phyloP scores from a whole-genome alignment of 2,797 vertebrate genomes.

The Novumbra hubbsi region DNA sequence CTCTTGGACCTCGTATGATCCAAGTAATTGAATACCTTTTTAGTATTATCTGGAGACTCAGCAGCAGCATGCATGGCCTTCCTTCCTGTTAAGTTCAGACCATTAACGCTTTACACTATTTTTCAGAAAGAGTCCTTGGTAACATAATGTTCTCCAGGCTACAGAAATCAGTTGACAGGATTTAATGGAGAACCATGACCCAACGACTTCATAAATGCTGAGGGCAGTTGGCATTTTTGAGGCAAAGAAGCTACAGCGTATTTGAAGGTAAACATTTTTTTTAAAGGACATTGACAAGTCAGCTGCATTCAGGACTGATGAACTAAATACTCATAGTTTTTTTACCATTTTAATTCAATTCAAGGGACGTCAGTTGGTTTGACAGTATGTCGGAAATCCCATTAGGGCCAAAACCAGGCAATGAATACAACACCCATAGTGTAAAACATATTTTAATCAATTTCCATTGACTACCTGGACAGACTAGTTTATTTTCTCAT shows the following conservation, averaged over 20 bases:
- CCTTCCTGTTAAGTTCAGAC: neutral
- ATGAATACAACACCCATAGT: neutral
- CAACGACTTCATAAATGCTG: neutral
- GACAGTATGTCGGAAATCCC: neutral
- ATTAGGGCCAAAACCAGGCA: neutral
- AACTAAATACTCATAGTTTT: neutral
- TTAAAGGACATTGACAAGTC: neutral
- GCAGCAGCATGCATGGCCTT: neutral
- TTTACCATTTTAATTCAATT: neutral
- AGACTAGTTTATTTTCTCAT: neutral
- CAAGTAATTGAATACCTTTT: too few species aligned
- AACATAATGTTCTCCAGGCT: neutral
- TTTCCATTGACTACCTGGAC: neutral
- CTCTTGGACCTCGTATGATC: too few species aligned
- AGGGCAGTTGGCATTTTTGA: neutral
- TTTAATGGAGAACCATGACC: neutral
- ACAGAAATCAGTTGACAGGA: neutral
- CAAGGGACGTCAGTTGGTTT: neutral
- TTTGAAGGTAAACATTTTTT: neutral
- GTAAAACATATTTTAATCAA: neutral
- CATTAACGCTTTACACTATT: neutral
- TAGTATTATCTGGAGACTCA: neutral
- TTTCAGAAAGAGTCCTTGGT: neutral
- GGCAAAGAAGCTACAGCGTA: neutral
- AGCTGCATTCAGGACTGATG: neutral